A percentile compares a stretch with the other conserved stretches of the same genome.
These are phyloP conservation scores for Phyllostomus discolor DNA, from an alignment of 2,113 vertebrate genomes.

Conservation along the genomic window DNA sequence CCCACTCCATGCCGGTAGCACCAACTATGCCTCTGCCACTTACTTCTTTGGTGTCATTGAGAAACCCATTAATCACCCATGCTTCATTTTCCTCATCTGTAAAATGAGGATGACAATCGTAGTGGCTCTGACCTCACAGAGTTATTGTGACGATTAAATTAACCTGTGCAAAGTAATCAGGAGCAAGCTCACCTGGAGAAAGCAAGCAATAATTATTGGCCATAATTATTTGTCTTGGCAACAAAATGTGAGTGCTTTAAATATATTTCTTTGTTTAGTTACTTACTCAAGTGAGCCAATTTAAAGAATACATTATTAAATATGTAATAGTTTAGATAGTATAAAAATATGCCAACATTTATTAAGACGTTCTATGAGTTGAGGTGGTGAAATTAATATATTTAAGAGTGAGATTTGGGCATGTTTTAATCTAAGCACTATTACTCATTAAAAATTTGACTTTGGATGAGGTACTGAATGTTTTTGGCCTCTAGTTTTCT, in stretches of 20 bases:
- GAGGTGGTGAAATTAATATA: background rate
- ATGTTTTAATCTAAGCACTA: background rate
- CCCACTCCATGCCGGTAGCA: background rate
- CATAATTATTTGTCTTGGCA: background rate
- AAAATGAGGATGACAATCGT: background rate
- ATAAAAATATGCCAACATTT: background rate
- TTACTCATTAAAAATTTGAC: background rate
- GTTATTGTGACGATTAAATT: background rate
- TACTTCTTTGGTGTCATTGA: background rate
- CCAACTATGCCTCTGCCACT: slow-evolving; percentile 34
- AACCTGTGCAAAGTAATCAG: background rate
- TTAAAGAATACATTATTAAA: background rate
- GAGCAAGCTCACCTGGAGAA: background rate
- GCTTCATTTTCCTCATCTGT: background rate
- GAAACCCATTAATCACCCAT: slow-evolving; percentile 2
- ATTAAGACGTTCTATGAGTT: background rate
- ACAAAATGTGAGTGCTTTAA: background rate
- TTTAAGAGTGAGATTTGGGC: background rate
- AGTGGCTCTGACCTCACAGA: background rate
- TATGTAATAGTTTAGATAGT: background rate
- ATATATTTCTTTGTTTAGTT: background rate
- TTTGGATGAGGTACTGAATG: background rate
- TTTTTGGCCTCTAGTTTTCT: background rate
- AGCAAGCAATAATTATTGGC: background rate
- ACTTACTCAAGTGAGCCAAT: background rate